A percentile compares a stretch with the other conserved stretches of the same genome.
These are phyloP conservation scores for Helogale parvula DNA, from an alignment of 2,113 vertebrate genomes.

Conservation along the genomic window DNA sequence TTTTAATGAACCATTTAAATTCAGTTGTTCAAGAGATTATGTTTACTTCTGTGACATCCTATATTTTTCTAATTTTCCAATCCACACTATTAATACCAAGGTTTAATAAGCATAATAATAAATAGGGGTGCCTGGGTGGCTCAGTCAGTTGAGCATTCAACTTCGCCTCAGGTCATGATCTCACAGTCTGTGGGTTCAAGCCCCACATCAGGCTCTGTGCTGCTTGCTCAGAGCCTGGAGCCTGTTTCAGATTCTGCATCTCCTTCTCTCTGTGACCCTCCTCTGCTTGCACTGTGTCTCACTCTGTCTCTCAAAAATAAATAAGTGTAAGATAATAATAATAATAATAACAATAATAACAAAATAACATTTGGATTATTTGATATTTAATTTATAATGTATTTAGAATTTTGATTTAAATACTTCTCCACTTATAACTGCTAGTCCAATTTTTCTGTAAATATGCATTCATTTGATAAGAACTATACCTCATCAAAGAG, in stretches of 20 bases:
- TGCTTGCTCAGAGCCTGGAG: too few species aligned
- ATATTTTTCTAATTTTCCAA: constrained; percentile 34
- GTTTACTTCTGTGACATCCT: neutral
- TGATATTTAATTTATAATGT: constrained; percentile 39
- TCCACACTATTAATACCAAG: constrained; percentile 3
- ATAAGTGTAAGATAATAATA: too few species aligned
- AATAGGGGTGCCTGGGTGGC: neutral
- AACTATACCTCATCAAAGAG: constrained; percentile 97
- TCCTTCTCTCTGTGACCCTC: too few species aligned
- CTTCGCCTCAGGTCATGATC: too few species aligned
- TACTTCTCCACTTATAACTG: constrained; percentile 45
- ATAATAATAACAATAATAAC: too few species aligned
- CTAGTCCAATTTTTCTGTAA: neutral
- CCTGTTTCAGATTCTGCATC: too few species aligned
- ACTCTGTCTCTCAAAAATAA: too few species aligned
- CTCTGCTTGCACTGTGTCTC: too few species aligned
- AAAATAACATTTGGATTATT: constrained; percentile 35
- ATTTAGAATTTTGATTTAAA: constrained; percentile 34
- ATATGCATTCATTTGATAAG: constrained; percentile 51
- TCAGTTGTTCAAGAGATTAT: constrained; percentile 30
- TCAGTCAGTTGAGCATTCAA: too few species aligned
- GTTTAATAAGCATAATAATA: neutral
- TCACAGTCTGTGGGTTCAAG: too few species aligned
- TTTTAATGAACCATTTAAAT: constrained; percentile 50
- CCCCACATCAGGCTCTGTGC: too few species aligned